phyloP scores from a whole-genome alignment of 2,113 vertebrate genomes.

The Sitta europaea region DNA sequence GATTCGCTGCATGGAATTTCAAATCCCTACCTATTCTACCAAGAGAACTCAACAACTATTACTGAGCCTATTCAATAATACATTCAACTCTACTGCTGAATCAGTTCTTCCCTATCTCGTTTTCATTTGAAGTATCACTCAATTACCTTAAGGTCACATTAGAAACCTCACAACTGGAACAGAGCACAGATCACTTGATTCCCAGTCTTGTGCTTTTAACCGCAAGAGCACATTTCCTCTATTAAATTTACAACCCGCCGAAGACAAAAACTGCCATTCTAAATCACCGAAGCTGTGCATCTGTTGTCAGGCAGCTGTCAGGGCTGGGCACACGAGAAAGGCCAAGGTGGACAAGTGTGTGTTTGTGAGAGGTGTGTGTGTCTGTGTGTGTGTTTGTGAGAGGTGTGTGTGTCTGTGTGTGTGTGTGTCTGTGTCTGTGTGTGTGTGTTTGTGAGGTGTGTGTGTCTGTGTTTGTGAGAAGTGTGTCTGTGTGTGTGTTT shows the following conservation, averaged over 20 bases:
- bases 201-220: constrained; percentile 57
- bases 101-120: not conserved
- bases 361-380: not conserved
- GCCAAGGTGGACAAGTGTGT: not conserved
- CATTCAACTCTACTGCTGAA: not conserved
- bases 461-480: not conserved
- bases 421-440: too few species aligned
- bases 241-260: constrained; percentile 13
- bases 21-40: not conserved
- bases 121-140: not conserved
- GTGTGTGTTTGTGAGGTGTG: accelerated
- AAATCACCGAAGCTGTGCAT: not conserved
- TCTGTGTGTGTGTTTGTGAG: too few species aligned
- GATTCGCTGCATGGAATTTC: not conserved
- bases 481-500: accelerated
- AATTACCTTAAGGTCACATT: not conserved
- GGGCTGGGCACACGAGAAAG: not conserved
- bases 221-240: constrained; percentile 39
- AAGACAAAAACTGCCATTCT: not conserved
- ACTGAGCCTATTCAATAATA: not conserved
- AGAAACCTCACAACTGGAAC: not conserved
- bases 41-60: not conserved
- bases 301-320: constrained; percentile 1
- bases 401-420: too few species aligned
- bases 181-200: constrained; percentile 48